Evolutionary conservation across 2,113 vertebrate genomes (phyloP).

Genomic region (Pedetes capensis): DNA sequence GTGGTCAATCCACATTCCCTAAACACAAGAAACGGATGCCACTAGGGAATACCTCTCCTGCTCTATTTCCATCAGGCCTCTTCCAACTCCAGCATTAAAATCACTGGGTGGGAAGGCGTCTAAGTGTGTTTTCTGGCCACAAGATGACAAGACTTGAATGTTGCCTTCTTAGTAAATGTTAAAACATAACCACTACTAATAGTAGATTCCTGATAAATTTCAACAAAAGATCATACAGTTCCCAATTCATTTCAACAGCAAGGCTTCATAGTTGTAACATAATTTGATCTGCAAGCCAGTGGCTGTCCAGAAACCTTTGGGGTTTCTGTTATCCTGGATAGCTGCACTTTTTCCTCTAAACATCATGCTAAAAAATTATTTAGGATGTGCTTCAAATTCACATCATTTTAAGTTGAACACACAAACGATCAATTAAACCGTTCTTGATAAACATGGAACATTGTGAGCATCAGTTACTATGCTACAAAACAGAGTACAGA

Average conservation of each 20-base stretch:
- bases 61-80: not conserved
- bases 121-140: not conserved
- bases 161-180: conserved; percentile 3
- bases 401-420: not conserved
- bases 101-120: not conserved
- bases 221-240: conserved; percentile 30
- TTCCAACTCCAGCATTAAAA: not conserved
- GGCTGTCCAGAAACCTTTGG: not conserved
- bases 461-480: not conserved
- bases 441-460: not conserved
- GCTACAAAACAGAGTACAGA: not conserved
- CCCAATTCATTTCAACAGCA: conserved; percentile 13
- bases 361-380: not conserved
- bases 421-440: not conserved
- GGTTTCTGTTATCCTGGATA: not conserved
- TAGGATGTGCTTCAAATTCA: not conserved
- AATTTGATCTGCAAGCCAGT: conserved; percentile 36
- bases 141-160: not conserved
- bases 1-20: not conserved
- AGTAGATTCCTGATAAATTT: conserved; percentile 6
- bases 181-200: not conserved
- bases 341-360: not conserved
- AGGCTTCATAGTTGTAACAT: not conserved
- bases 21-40: not conserved
- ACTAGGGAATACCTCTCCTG: not conserved